Conservation (phyloP, 37 sponge, comb jelly and placozoan genomes). For the Halichondria panicea region DNA sequence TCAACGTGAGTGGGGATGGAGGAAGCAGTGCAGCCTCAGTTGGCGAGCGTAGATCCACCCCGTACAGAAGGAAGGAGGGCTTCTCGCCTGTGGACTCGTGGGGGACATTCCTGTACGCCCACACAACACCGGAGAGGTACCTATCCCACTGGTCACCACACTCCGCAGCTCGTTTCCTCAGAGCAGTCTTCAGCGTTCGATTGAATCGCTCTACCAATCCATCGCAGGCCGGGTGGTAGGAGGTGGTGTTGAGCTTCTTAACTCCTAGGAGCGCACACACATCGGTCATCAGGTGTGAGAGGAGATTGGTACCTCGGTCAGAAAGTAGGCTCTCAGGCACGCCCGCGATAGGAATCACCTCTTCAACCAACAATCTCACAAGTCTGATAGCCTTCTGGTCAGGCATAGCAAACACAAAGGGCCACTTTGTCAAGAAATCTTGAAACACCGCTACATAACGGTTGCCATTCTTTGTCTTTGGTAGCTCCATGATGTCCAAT, state of each 20-base stretch:
- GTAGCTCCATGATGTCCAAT: conserved; percentile 51
- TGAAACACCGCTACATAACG: conserved; percentile 54
- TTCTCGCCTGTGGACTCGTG: conserved; percentile 58
- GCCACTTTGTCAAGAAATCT: conserved; percentile 38
- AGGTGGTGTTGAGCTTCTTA: too few species aligned
- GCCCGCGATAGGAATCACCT: conserved; percentile 48
- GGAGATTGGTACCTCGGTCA: too few species aligned
- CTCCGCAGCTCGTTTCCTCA: conserved; percentile 37
- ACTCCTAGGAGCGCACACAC: conserved; percentile 20
- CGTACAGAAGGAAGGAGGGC: conserved; percentile 62
- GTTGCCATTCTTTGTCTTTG: conserved; percentile 21
- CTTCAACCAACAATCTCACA: conserved; percentile 22
- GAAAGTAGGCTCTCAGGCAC: conserved; percentile 35
- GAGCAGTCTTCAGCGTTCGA: conserved; percentile 37
- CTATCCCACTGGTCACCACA: conserved; percentile 47
- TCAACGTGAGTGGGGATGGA: conserved; percentile 1
- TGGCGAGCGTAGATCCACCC: conserved; percentile 43
- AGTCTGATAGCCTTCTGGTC: conserved; percentile 37
- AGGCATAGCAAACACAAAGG: conserved; percentile 32
- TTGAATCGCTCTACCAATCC: conserved; percentile 54
- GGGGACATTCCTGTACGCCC: conserved; percentile 59
- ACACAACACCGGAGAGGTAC: conserved; percentile 45
- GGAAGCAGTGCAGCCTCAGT: conserved; percentile 52
- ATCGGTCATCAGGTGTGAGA: conserved; percentile 42
- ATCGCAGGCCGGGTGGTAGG: conserved; percentile 55